Conservation (phyloP, 2,888 invertebrate genomes). For the Pristionchus maxplancki region DNA sequence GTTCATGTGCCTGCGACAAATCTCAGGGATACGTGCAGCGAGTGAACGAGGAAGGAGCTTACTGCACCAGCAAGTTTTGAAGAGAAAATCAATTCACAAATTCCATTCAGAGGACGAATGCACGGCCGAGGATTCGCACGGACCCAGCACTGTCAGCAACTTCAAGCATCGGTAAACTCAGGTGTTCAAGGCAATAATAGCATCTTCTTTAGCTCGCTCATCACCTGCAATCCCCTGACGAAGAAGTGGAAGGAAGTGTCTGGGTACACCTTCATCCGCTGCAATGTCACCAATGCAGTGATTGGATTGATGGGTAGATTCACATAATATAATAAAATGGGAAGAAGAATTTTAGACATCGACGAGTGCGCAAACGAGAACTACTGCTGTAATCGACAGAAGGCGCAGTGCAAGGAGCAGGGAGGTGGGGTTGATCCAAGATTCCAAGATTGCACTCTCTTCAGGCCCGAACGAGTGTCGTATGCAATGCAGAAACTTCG, state of each 20-base stretch:
- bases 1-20: conserved; percentile 50
- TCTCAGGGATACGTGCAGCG: conserved; percentile 52
- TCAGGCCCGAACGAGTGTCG: conserved; percentile 49
- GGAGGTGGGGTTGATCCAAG: neutral
- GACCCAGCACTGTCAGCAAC: conserved; percentile 51
- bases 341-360: conserved; percentile 22
- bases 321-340: neutral
- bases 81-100: neutral
- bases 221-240: conserved; percentile 19
- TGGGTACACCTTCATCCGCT: conserved; percentile 51
- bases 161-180: conserved; percentile 51
- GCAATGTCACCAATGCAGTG: conserved; percentile 46
- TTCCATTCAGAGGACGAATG: conserved; percentile 51
- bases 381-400: conserved; percentile 54
- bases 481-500: conserved; percentile 52
- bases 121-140: conserved; percentile 40
- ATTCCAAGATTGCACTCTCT: too few relatives aligned
- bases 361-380: conserved; percentile 53
- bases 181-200: neutral
- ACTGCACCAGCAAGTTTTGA: neutral
- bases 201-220: neutral
- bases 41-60: conserved; percentile 14
- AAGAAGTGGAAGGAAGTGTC: conserved; percentile 53
- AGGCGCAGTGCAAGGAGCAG: conserved; percentile 53
- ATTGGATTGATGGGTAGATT: conserved; percentile 44